phyloP scores from a whole-genome alignment of 2,888 invertebrate species.

The Congeria kusceri region DNA sequence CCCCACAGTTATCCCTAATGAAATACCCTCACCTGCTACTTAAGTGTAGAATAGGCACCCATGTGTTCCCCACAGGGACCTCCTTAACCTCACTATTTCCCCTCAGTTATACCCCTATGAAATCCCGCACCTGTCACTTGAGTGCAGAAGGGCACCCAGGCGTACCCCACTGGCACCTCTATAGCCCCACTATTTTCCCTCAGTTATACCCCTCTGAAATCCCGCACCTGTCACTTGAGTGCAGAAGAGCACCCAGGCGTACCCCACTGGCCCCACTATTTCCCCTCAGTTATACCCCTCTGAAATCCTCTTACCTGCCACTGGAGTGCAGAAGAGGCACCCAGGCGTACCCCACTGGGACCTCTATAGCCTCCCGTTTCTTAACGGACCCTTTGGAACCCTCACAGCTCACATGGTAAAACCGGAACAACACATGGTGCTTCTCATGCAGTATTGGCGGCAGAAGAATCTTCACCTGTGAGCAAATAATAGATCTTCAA shows the following conservation, averaged over 20 bases:
- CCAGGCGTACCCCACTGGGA: slow-evolving; percentile 97
- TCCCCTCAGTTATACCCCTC: not conserved
- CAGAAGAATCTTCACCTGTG: slow-evolving; percentile 92
- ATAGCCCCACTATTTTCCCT: slow-evolving; percentile 65
- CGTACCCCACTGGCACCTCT: slow-evolving; percentile 93
- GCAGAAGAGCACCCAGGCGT: slow-evolving; percentile 96
- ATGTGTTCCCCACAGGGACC: slow-evolving; percentile 92
- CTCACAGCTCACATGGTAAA: slow-evolving; percentile 96
- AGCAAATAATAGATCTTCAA: too few relatives aligned
- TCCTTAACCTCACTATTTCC: too few relatives aligned
- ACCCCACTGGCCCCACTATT: slow-evolving; percentile 91
- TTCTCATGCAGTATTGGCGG: slow-evolving; percentile 93
- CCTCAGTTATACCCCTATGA: too few relatives aligned
- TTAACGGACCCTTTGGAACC: slow-evolving; percentile 78
- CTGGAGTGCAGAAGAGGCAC: slow-evolving; percentile 90
- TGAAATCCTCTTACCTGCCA: slow-evolving; percentile 87
- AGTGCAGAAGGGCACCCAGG: slow-evolving; percentile 94
- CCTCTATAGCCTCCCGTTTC: slow-evolving; percentile 82
- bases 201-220: too few relatives aligned
- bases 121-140: slow-evolving; percentile 88
- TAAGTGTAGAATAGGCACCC: slow-evolving; percentile 91
- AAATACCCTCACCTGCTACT: slow-evolving; percentile 88
- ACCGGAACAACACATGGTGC: slow-evolving; percentile 97
- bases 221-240: slow-evolving; percentile 88
- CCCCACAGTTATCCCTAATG: too few relatives aligned